Base-by-base conservation (phyloP, 2,888 invertebrate genomes). In the Acleris literana region DNA sequence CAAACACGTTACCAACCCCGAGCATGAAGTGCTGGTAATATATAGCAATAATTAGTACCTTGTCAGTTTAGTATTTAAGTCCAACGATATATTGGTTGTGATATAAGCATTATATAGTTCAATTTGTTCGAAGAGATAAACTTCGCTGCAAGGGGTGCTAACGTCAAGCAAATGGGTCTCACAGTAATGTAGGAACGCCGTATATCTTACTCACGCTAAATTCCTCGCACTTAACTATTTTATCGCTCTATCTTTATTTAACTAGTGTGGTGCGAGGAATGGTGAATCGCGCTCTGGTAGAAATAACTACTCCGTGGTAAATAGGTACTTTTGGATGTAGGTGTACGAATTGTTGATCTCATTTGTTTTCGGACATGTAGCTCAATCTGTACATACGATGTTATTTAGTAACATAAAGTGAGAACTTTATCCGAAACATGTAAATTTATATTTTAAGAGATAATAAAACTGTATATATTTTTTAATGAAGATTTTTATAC, bases 301-400 rank as follows among this genome's bases (percentile, higher is more conserved):
- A 55, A 61, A 56, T 61, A 44, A 3, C 44, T 33, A 49, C 43
- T 20, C 44, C 52, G 56, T 55, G 59, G 46, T 53, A 58, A 7
- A 52, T 68, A 57, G 44, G 48, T 70, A 56, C 49, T 57, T 66
- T 29, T 75, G 71, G 77, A 76, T 76, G 76, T 79, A 74, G 78
- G 76, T 77, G 85, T 84, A 90, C 84, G 88, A 86, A 85, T 87
- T 85, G 87, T 89, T 92, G 91, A 91, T 91, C 91, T 92, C 92
- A 91, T 88, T 88, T 88, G 87, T 89, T 87, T 87, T 89, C 84
- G 85, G 77, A 88, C 82, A 84, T 86, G 81, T 89, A 91, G 91
- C 90, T 90, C 90, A 90, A 90, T 89, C 81, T 88, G 81, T 88
- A 88, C 82, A 83, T 81, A 65, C 61, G 79, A 79, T 82, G 81